Evolutionary conservation across 2,888 invertebrate species (phyloP).

Genomic region (Willowsia nigromaculata): DNA sequence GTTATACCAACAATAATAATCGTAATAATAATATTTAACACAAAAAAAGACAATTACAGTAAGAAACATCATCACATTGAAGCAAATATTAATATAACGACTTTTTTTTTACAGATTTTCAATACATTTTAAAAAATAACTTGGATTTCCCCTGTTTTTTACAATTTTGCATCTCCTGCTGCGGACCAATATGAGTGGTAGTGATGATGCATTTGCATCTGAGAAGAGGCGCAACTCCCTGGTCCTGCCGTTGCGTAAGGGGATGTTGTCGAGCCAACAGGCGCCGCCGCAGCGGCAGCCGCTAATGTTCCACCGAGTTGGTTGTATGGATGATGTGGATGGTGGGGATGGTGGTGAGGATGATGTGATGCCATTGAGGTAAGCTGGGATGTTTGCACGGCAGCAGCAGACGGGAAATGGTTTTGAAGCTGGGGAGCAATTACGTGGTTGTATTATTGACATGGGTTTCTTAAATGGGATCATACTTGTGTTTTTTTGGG

Average conservation of each 20-base stretch:
- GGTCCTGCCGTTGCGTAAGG: slow-evolving; percentile 20
- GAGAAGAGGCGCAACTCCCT: slow-evolving; percentile 56
- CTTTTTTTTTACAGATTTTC: too few species aligned
- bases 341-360: slow-evolving; percentile 21
- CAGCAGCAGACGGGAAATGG: slow-evolving; percentile 72
- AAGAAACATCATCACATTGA: not conserved
- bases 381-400: slow-evolving; percentile 74
- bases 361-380: slow-evolving; percentile 71
- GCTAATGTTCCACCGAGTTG: slow-evolving; percentile 74
- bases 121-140: not conserved
- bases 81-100: too few species aligned
- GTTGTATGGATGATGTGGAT: slow-evolving; percentile 71
- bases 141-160: not conserved
- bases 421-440: slow-evolving; percentile 74
- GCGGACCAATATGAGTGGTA: slow-evolving; percentile 77
- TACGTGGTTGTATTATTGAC: not conserved
- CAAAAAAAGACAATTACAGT: not conserved
- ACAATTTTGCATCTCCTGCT: slow-evolving; percentile 74
- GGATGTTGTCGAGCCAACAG: slow-evolving; percentile 57
- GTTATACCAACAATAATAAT: not conserved
- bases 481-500: slow-evolving; percentile 8
- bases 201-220: slow-evolving; percentile 67
- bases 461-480: too few species aligned
- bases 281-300: slow-evolving; percentile 53
- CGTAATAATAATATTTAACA: not conserved